Evolutionary conservation across 2,888 invertebrate species (phyloP), one percentile per base, ranked within the genome.

Genomic region (Euplagia quadripunctaria): DNA sequence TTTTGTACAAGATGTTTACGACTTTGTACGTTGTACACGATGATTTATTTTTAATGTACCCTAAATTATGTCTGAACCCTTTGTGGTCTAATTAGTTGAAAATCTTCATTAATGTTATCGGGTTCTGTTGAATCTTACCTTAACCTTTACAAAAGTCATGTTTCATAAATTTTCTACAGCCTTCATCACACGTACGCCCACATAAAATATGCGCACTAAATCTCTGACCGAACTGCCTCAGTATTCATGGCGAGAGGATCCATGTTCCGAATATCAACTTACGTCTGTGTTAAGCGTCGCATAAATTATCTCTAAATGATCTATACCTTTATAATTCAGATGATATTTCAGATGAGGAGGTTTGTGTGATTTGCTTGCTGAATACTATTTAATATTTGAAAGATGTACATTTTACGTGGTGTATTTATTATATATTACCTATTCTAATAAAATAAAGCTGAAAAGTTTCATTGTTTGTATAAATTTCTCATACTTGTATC

Each of bases 191-290:
- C 61, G 61, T 46, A 67, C 43, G 31, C 41, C 0, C 17, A 42
- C 51, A 70, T 70, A 64, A 70, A 70, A 70, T 70, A 70, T 65
- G 51, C 61, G 17, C 46, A 66, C 66, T 46, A 79, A 77, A 84
- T 84, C 73, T 79, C 69, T 76, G 75, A 78, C 79, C 80, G 71
- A 68, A 73, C 64, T 70, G 4, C 71, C 51, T 80, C 75, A 51
- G 69, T 78, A 82, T 79, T 81, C 81, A 79, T 79, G 71, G 65
- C 77, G 52, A 41, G 66, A 55, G 65, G 69, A 42, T 69, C 51
- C 73, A 72, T 76, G 77, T 71, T 79, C 78, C 78, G 84, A 84
- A 84, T 82, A 78, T 82, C 80, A 83, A 85, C 77, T 71, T 71
- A 41, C 41, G 43, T 49, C 42, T 11, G 46, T 51, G 67, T 71